A percentile compares a stretch with the other conserved stretches of the same genome.
Evolutionary conservation across 2,113 vertebrate genomes (phyloP).

Genomic region (Xyliphius kryptos): DNA sequence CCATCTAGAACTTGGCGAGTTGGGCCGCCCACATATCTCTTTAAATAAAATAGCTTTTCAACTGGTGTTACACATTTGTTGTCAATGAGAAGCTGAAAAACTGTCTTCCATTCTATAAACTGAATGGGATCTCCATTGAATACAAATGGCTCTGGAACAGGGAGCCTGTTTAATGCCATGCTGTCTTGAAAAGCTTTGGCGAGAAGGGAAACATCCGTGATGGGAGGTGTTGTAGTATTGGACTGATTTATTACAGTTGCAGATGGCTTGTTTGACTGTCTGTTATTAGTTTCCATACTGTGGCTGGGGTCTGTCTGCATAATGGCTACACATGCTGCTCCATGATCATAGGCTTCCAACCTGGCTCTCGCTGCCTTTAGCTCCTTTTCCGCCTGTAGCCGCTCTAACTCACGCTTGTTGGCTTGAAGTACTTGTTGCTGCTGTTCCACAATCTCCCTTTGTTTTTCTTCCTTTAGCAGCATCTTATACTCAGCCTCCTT

Average conservation of each 20-base stretch:
- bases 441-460: no score
- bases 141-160: constrained; percentile 15
- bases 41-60: constrained; percentile 21
- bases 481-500: background rate
- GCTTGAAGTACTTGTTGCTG: constrained; percentile 5
- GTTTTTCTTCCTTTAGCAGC: background rate
- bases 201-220: background rate
- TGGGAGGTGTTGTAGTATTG: background rate
- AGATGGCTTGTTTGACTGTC: background rate
- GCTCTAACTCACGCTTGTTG: constrained; percentile 2
- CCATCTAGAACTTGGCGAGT: constrained; percentile 19
- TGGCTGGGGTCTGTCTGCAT: background rate
- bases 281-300: background rate
- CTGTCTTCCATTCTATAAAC: constrained; percentile 22
- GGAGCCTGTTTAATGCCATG: constrained; percentile 13
- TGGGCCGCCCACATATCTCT: constrained; percentile 22
- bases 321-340: background rate
- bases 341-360: constrained; percentile 5
- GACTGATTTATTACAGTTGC: background rate
- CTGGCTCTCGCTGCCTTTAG: constrained; percentile 9
- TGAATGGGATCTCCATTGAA: constrained; percentile 25
- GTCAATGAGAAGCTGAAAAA: constrained; percentile 11
- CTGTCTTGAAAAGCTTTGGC: constrained; percentile 6
- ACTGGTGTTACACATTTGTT: background rate
- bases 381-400: constrained; percentile 9